Base-by-base conservation (phyloP, 2,113 vertebrate species). In the Daubentonia madagascariensis region DNA sequence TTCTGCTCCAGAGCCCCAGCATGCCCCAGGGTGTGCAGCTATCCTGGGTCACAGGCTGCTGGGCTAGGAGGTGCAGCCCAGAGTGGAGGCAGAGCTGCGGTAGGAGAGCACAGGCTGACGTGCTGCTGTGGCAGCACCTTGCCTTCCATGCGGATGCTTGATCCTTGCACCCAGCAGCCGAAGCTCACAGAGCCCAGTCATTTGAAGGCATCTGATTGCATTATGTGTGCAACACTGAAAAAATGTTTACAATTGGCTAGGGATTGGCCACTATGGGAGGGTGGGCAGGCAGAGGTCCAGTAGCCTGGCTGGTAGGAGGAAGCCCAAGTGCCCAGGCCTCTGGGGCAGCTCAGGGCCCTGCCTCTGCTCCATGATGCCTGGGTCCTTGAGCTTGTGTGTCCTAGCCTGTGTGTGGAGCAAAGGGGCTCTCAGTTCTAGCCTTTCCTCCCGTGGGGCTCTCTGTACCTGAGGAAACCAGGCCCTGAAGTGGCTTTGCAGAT, bases 1-100 rank as follows among this genome's bases (percentile, higher is more conserved):
- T 20, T 52, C 90, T 0, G 3, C 2, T 7, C 1, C 25, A 0
- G 23, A 4, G 87, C 45, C 54, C 48, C 35, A n/a, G 20, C 4
- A 9, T 8, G 8, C 16, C 75, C 32, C 1, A 5, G 45, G 32
- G 5, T 22, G 45, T 35, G 50, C n/a, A 20, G 45, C 23, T 8
- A 22, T 40, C 8, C 50, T 9, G 1, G 63, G 48, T 68, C 40
- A 30, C n/a, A 3, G n/a, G 59, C 14, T 28, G 28, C 10, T 2
- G 11, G 43, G 75, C 37, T 40, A 12, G 35, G 23, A 20, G 11
- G 11, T 22, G 35, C 2, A 16, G 3, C 59, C 63, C 20, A 13
- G 68, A 18, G 40, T 12, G 1, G 40, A 78, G 50, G 63, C 28
- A 28, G 65, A 12, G n/a, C 17, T 76, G 13, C 43, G 16, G 35